Base-by-base conservation (phyloP, 2,888 invertebrate genomes). In the Callosobruchus maculatus region DNA sequence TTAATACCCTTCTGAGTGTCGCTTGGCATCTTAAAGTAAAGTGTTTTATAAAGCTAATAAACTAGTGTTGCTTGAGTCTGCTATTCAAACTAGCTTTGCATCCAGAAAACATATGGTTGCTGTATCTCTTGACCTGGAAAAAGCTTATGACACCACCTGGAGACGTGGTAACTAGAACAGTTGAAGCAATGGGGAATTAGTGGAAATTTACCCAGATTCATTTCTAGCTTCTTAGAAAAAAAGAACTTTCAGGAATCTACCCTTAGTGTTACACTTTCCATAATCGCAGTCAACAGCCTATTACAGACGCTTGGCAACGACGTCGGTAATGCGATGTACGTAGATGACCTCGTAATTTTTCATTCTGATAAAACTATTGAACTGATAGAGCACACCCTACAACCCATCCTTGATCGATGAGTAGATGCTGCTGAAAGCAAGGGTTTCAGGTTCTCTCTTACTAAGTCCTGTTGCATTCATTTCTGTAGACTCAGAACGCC, bases 281-380 rank as follows among this genome's bases (percentile, higher is more conserved):
- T 66, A 3, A 70, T 74, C 22, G 74, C 74, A 4, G 70, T 74
- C 2, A 72, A 74, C n/a, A 21, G 72, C 22, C 9, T 74, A 30
- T 9, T 20, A 9, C 4, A 30, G 0, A 20, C 4, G 31, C 22
- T 74, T 31, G 3, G 21, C 3, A 20, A 20, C 4, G 20, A 20
- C 5, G 31, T 70, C 0, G 30, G 67, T 67, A 26, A 49, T 13
- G 21, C 67, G 5, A 20, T 74, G 20, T 70, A 72, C 67, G 74
- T 74, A 67, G 74, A 74, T 22, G 74, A 74, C n/a, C 67, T 74
- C 2, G 22, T 26, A 1, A 71, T 69, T 13, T 74, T 31, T 31
- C 70, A 70, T 22, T 72, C 71, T 68, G 74, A 21, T 2, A 22
- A 20, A 3, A 49, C 49, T 18, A 71, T 74, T 49, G 72, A 71